Base-by-base conservation (phyloP, 2,113 vertebrate genomes). In the Raja brachyura region DNA sequence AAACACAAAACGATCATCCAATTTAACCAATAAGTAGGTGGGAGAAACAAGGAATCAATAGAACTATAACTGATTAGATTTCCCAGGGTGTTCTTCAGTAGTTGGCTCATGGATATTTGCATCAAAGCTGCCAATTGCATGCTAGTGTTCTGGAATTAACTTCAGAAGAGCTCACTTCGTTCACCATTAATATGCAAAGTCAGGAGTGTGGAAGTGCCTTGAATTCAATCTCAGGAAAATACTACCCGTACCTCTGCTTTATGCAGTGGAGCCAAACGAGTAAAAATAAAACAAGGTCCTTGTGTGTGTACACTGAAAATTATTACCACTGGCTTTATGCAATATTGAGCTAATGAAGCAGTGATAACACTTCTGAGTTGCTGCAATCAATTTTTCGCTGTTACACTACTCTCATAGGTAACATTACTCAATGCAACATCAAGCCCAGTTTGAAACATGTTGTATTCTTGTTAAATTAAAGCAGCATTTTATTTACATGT, bases 181-280 rank as follows among this genome's bases (percentile, higher is more conserved):
- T 92, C 90, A 73, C 73, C 90, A 92, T 92, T 92, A 66, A 74
- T 92, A 92, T 74, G 90, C 63, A 92, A 74, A 54, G 22, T 48
- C 16, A 92, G 39, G 33, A 92, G 66, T 68, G 13, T 28, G 68
- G 31, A 73, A 48, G 90, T 92, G 66, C 66, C 33, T 70, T 33
- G 66, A 92, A 70, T 92, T 39, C 59, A 18, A 31, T 31, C 70
- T 92, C 33, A 54, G 90, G 28, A 48, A 5, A 74, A 18, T 85
- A 28, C 22, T 18, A 68, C 39, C 3, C 39, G 39, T 48, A 48
- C 18, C 33, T 70, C 68, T 73, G 33, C 5, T 73, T 39, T 73
- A 20, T 73, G 10, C 22, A 68, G 5, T 31, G 86, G 66, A 70
- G 63, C 33, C 63, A 70, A 90, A 90, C 14, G 33, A 92, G 18